Base-by-base conservation (phyloP, 1,140 invertebrate species). In the Euborellia annulipes region DNA sequence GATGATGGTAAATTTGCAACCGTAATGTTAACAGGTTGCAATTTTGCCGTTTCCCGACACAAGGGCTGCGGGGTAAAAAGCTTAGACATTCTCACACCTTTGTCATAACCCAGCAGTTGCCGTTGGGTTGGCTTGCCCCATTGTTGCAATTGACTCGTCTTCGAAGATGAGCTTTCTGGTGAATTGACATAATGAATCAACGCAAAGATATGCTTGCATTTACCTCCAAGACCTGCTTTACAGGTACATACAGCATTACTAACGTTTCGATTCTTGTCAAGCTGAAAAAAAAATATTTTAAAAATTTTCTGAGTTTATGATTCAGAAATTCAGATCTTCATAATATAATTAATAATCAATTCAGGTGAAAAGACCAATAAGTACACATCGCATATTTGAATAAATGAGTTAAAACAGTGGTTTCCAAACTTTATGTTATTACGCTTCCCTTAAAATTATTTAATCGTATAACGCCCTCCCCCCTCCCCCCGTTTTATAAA, bases 201-300 rank as follows among this genome's bases (percentile, higher is more conserved):
- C 18, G 48, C 48, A 49, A 42, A 18, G 19, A 49, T 45, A 34
- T 49, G 48, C 32, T 49, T 46, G 19, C 48, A 49, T 23, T 40
- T 41, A 13, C 38, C 43, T n/a, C 19, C n/a, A 13, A 45, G 34
- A 16, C 48, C 48, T 23, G 43, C 48, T 41, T 41, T 36, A 36
- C 48, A 49, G 9, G 36, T 20, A 32, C 43, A 49, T 21, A 11
- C n/a, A 19, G 48, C 43, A 45, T 45, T 34, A 41, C 7, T 23
- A 17, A 41, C 21, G 34, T 49, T 14, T 34, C 48, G 13, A 16
- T 49, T 41, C n/a, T 21, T 36, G 36, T 41, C 48, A n/a, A 49
- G n/a, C 48, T 49, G 34, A 41, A 49, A 49, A 45, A 14, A 38
- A 37, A 36, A n/a, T 27, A 22, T 38, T 43, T 30, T 23, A 44